Conservation (phyloP, 2,888 invertebrate species). For the Eledona agricola region DNA sequence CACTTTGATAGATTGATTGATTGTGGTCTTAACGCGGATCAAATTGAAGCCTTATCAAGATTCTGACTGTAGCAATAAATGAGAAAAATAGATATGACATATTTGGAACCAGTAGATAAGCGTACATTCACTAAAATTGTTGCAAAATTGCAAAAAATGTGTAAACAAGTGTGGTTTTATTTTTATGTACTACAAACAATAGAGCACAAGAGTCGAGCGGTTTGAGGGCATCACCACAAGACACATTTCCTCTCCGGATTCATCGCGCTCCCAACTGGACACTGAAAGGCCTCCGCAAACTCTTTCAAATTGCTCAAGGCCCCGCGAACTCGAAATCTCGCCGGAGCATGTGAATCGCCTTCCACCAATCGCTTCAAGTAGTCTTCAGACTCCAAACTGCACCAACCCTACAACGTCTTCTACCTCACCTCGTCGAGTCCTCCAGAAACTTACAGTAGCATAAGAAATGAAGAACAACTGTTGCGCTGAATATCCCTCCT, state of each 20-base stretch:
- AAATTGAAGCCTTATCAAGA: too few relatives aligned
- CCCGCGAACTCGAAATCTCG: constrained; percentile 58
- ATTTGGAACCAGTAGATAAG: too few relatives aligned
- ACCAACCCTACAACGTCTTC: constrained; percentile 55
- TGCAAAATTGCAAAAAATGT: too few relatives aligned
- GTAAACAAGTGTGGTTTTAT: too few relatives aligned
- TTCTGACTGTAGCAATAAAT: too few relatives aligned
- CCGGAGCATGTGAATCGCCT: constrained; percentile 48
- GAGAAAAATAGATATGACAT: too few relatives aligned
- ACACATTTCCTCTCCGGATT: constrained; percentile 58
- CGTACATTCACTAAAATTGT: too few relatives aligned
- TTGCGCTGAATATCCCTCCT: constrained; percentile 51
- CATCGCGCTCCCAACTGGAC: constrained; percentile 56
- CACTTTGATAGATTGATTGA: too few relatives aligned
- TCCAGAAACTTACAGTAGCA: constrained; percentile 54
- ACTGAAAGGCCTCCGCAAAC: constrained; percentile 58
- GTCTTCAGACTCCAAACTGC: constrained; percentile 50
- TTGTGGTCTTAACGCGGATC: too few relatives aligned
- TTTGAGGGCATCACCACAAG: constrained; percentile 59
- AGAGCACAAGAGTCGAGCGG: too few relatives aligned
- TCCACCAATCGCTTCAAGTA: constrained; percentile 43
- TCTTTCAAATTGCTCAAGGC: constrained; percentile 59
- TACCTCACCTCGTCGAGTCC: background rate
- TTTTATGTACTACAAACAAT: too few relatives aligned
- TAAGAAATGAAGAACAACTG: constrained; percentile 60